Evolutionary conservation across 2,797 vertebrate species (phyloP).

Genomic region (Apodemus agrarius): DNA sequence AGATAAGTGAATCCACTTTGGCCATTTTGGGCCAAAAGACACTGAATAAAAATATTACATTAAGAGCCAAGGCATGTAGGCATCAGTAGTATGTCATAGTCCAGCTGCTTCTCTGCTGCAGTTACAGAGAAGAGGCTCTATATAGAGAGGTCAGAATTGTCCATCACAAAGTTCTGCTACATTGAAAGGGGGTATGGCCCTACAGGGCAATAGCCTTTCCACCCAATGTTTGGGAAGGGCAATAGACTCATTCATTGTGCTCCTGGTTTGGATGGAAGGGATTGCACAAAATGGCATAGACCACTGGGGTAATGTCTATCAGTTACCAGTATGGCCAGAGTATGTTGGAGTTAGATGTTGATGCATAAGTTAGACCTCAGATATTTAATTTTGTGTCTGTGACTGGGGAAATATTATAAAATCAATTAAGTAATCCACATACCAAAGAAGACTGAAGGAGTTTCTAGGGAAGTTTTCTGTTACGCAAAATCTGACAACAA

Average conservation of each 20-base stretch:
- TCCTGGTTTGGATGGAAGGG: neutral
- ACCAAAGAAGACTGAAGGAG: neutral
- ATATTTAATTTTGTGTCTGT: neutral
- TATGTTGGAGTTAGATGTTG: neutral
- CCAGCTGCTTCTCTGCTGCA: neutral
- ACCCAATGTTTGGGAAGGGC: neutral
- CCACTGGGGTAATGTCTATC: neutral
- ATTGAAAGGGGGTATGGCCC: neutral
- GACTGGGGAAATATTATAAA: neutral
- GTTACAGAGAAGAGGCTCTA: neutral
- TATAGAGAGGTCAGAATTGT: neutral
- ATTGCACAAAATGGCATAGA: neutral
- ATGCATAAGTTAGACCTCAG: neutral
- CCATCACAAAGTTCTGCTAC: neutral
- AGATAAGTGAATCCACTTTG: neutral
- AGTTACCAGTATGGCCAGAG: neutral
- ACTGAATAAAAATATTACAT: neutral
- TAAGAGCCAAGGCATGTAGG: neutral
- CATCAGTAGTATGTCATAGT: neutral
- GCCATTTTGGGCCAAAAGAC: neutral
- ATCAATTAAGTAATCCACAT: neutral
- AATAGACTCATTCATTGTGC: neutral
- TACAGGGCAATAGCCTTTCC: neutral
- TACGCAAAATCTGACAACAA: conserved; percentile 1
- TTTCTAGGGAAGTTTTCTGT: conserved; percentile 26